These are phyloP conservation scores for Cylindroiulus punctatus DNA, from an alignment of 2,888 invertebrate species.

Conservation along the genomic window DNA sequence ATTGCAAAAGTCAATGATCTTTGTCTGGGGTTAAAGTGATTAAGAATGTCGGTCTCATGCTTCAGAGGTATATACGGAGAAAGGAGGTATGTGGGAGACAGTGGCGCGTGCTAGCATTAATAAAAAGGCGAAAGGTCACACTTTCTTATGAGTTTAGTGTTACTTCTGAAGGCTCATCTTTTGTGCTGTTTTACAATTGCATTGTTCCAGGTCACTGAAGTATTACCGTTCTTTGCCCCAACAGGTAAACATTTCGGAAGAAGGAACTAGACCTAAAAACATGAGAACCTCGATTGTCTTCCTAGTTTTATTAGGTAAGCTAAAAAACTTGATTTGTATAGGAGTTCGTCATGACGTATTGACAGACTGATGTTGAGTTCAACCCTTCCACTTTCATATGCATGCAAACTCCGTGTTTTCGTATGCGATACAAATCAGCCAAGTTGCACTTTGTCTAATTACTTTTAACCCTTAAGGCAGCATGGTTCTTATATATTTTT, in stretches of 20 bases:
- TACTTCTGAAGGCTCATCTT: constrained; percentile 35
- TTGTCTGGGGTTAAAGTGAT: constrained; percentile 35
- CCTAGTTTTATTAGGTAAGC: constrained; percentile 24
- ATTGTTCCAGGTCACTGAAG: constrained; percentile 43
- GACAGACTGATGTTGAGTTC: constrained; percentile 6
- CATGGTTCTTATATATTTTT: background rate
- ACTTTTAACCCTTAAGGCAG: no score
- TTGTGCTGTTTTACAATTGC: background rate
- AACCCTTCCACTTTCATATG: background rate
- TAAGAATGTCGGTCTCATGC: constrained; percentile 33
- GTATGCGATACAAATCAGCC: no score
- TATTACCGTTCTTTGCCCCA: constrained; percentile 17
- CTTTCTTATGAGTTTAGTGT: constrained; percentile 45
- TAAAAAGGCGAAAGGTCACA: constrained; percentile 23
- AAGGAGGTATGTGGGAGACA: constrained; percentile 32
- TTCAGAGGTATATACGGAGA: background rate
- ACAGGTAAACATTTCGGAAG: constrained; percentile 30
- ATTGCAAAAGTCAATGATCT: constrained; percentile 41
- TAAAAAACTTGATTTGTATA: background rate
- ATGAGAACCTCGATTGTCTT: constrained; percentile 45
- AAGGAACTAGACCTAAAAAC: constrained; percentile 25
- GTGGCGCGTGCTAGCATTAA: constrained; percentile 45
- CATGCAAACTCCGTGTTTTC: background rate
- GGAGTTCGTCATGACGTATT: background rate
- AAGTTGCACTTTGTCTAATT: no score